Base-by-base conservation (phyloP, 2,113 vertebrate species). In the Serinus canaria region DNA sequence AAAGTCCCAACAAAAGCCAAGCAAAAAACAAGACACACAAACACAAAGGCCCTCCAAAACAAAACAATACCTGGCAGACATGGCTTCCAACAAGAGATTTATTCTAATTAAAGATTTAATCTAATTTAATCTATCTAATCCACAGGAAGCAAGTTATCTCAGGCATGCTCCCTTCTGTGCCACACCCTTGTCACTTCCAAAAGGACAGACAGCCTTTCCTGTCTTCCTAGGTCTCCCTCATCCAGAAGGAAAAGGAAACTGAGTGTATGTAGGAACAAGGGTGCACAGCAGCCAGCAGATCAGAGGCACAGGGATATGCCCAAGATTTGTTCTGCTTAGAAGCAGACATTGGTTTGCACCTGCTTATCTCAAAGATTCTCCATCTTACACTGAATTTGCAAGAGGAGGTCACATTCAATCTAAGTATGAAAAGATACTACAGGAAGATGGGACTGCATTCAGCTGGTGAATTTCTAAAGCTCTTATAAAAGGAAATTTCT, bases 241-340 rank as follows among this genome's bases (percentile, higher is more conserved):
- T 13, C 23, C 43, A 49, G 5, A 2, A 49, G 46, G 78, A 50
- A 50, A 60, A 82, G 59, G 21, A 88, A 93, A 28, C 1, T 21
- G 33, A 68, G 31, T 2, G 0, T 8, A 46, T 1, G 2, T 2
- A 49, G 1, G 4, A 89, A 52, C 19, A n/a, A 62, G 20, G 17
- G 12, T 6, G 13, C 8, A 7, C 31, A 62, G 27, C 33, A 83
- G 44, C 8, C 52, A 76, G 39, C 0, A 0, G 44, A 55, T 50
- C 62, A 50, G 10, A 20, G 11, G 21, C 47, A 89, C 0, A 1
- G 21, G 47, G 21, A 41, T 13, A 52, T 1, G 13, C 0, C 0
- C 21, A 53, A 67, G 28, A 63, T 31, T 72, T 62, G 3, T 25
- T 80, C 31, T 46, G 39, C 2, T 3, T 11, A 87, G 33, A 76